phyloP scores from a whole-genome alignment of 2,797 vertebrate species.

The Notolabrus celidotus region DNA sequence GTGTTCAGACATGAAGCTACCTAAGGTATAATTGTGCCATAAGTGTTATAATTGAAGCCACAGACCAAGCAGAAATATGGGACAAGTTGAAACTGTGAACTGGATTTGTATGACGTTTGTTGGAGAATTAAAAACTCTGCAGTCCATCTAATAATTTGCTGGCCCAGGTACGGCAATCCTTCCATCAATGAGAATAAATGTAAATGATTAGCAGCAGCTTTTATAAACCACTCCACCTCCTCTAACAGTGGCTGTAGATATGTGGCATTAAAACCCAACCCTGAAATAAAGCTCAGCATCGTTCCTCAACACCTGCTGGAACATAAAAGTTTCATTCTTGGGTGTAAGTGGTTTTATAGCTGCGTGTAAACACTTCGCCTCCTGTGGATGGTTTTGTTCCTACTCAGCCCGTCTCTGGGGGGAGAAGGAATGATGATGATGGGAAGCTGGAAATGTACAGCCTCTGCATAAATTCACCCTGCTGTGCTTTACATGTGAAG shows the following conservation, averaged over 20 bases:
- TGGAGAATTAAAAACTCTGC: too few species aligned
- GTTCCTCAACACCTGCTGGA: constrained; percentile 32
- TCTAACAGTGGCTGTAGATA: neutral
- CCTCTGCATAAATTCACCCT: constrained; percentile 8
- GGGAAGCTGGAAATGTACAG: constrained; percentile 5
- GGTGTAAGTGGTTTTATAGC: constrained; percentile 43
- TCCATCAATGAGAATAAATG: constrained; percentile 12
- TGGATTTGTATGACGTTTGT: too few species aligned
- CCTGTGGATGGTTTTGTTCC: constrained; percentile 32
- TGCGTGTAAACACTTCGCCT: constrained; percentile 28
- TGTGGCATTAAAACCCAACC: constrained; percentile 8
- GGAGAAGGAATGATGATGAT: neutral
- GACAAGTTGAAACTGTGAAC: too few species aligned
- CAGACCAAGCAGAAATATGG: too few species aligned
- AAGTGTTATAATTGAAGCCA: too few species aligned
- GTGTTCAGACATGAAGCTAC: too few species aligned
- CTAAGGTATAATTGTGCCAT: too few species aligned
- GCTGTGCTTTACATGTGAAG: constrained; percentile 2
- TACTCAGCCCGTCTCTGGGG: neutral
- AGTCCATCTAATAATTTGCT: neutral
- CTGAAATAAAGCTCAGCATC: constrained; percentile 15
- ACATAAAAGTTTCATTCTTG: constrained; percentile 52
- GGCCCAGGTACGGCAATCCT: constrained; percentile 6
- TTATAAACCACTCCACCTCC: constrained; percentile 12
- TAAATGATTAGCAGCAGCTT: constrained; percentile 42